Evolutionary conservation across 1,140 invertebrate genomes (phyloP).

Genomic region (Leptinotarsa defecta): DNA sequence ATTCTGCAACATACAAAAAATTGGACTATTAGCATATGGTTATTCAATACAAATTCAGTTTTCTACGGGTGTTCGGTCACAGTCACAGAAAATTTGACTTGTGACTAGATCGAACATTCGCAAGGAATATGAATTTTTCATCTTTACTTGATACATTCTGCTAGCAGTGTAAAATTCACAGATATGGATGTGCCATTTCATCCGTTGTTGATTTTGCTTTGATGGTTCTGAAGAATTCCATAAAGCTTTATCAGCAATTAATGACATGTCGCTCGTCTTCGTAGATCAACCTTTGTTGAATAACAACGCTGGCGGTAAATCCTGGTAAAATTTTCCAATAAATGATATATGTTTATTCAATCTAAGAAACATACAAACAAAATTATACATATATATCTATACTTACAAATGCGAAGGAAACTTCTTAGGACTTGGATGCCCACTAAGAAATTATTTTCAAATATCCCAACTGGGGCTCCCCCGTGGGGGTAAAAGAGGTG

Average conservation of each 20-base stretch:
- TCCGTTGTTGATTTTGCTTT: conserved; percentile 55
- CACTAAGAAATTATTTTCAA: too few species aligned
- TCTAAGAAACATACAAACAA: too few species aligned
- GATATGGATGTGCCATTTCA: conserved; percentile 32
- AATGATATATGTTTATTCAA: too few species aligned
- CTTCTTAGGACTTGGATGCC: too few species aligned
- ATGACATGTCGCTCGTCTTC: conserved; percentile 38
- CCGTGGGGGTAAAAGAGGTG: too few species aligned
- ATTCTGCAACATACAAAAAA: background rate
- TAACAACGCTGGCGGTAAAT: too few species aligned
- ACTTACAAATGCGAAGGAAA: too few species aligned
- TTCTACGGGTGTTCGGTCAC: conserved; percentile 52
- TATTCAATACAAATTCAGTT: conserved; percentile 31
- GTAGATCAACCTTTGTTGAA: background rate
- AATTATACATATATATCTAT: too few species aligned
- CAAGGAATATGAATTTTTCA: conserved; percentile 38
- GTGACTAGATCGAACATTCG: conserved; percentile 58
- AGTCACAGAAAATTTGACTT: conserved; percentile 49
- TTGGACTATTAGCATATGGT: background rate
- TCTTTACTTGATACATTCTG: background rate
- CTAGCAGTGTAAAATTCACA: background rate
- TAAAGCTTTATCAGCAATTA: conserved; percentile 57
- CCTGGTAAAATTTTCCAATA: too few species aligned
- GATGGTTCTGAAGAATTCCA: conserved; percentile 41
- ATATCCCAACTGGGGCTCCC: too few species aligned